These are phyloP conservation scores for Crocodylus rhombifer DNA, from an alignment of 2,797 vertebrate genomes.

Conservation along the genomic window DNA sequence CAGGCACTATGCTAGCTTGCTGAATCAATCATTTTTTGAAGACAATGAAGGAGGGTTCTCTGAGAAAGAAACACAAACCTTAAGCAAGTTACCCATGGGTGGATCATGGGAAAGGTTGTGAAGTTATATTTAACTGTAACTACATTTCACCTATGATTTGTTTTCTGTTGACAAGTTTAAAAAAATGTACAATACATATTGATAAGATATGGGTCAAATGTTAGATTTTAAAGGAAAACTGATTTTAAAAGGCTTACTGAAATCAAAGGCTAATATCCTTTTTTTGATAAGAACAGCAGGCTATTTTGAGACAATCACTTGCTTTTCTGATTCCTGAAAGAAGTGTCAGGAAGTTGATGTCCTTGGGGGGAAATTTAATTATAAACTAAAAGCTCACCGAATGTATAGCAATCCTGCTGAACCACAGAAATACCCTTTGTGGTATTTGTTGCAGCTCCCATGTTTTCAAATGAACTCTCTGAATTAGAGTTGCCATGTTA, in stretches of 20 bases:
- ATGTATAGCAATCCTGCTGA: not conserved
- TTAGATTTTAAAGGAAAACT: conserved; percentile 73
- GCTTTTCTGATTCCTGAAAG: conserved; percentile 31
- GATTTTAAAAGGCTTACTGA: conserved; percentile 52
- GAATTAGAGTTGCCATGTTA: not conserved
- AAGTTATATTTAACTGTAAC: conserved; percentile 80
- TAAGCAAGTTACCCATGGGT: conserved; percentile 60
- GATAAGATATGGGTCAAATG: conserved; percentile 77
- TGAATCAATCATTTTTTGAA: conserved; percentile 60
- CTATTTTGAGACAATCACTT: conserved; percentile 48
- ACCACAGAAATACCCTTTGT: not conserved
- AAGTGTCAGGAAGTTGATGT: not conserved
- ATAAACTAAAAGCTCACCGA: not conserved
- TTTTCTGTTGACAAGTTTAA: conserved; percentile 75
- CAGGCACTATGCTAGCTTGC: conserved; percentile 42
- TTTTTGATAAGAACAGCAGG: conserved; percentile 54
- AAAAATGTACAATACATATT: conserved; percentile 76
- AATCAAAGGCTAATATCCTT: conserved; percentile 68
- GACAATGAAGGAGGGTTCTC: conserved; percentile 62
- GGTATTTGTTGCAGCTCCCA: not conserved
- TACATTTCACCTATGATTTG: conserved; percentile 67
- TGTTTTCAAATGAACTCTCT: not conserved
- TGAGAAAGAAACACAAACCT: conserved; percentile 69
- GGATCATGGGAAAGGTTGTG: conserved; percentile 76
- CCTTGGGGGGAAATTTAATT: conserved; percentile 22